Evolutionary conservation across 1,140 invertebrate genomes (phyloP).

Genomic region (Orius insidiosus): DNA sequence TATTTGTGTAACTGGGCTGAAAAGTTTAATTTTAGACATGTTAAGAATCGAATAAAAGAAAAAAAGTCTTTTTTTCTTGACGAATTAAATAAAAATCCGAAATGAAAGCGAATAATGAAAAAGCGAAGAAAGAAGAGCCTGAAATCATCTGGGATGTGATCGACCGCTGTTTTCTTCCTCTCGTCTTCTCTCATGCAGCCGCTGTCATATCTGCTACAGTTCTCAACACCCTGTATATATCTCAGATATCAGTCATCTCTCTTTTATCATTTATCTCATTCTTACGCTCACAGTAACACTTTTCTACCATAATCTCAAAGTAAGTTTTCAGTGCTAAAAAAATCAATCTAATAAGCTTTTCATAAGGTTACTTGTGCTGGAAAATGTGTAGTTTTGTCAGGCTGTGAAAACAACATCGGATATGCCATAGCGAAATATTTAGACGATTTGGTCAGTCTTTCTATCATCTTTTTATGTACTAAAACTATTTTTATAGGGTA

Average conservation of each 20-base stretch:
- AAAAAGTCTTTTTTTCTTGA: no score
- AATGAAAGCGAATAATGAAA: no score
- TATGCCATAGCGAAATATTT: constrained; percentile 53
- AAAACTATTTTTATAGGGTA: constrained; percentile 33
- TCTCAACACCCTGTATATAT: constrained; percentile 48
- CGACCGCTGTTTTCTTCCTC: constrained; percentile 54
- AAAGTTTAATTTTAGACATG: no score
- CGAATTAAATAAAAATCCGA: no score
- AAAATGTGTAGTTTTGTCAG: constrained; percentile 68
- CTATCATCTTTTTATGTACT: neutral
- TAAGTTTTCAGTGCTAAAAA: constrained; percentile 26
- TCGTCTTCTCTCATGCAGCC: constrained; percentile 56
- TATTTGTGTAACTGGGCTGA: no score
- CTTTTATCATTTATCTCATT: constrained; percentile 54
- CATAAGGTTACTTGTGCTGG: constrained; percentile 58
- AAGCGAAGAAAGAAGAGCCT: neutral
- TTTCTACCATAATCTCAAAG: constrained; percentile 67
- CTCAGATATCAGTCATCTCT: constrained; percentile 51
- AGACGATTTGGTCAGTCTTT: constrained; percentile 41
- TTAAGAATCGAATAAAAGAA: no score
- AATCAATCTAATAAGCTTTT: constrained; percentile 6
- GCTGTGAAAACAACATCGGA: constrained; percentile 62
- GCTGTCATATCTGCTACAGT: constrained; percentile 51
- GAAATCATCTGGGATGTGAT: constrained; percentile 53
- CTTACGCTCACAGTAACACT: constrained; percentile 49